These are phyloP conservation scores for Hippasteria phrygiana DNA, from an alignment of 53 echinoderm and acorn worm species.

Conservation along the genomic window DNA sequence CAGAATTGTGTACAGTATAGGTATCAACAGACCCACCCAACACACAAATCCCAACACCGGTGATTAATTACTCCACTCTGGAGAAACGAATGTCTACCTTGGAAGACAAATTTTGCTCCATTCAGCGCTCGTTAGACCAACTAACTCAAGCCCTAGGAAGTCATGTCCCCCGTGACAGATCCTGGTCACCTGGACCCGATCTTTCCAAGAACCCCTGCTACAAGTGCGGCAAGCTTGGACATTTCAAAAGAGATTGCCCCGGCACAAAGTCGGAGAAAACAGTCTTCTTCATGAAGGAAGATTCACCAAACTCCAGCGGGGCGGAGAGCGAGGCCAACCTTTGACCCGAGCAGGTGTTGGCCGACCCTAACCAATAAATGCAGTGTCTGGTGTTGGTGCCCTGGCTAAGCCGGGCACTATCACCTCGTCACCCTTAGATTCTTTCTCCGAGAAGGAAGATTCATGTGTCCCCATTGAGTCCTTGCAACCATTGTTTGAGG, in stretches of 20 bases:
- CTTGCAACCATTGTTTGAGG: no score
- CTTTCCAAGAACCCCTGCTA: slow-evolving; percentile 14
- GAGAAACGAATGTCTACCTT: slow-evolving; percentile 19
- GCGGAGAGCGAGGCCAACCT: slow-evolving; percentile 45
- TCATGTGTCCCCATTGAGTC: no score
- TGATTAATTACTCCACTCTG: background rate
- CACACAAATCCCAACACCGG: background rate
- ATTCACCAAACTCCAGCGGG: slow-evolving; percentile 42
- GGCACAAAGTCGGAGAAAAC: background rate
- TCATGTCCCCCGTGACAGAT: background rate
- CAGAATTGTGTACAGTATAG: slow-evolving; percentile 2
- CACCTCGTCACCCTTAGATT: no score
- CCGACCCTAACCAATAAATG: background rate
- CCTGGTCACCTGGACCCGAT: background rate
- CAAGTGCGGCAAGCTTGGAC: no score
- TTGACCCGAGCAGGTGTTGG: slow-evolving; percentile 20
- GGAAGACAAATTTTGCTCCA: slow-evolving; percentile 16
- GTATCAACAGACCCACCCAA: background rate
- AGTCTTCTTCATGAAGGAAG: slow-evolving; percentile 43
- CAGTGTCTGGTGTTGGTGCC: no score
- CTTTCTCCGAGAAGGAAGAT: no score
- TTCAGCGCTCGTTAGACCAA: slow-evolving; percentile 11
- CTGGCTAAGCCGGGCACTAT: no score
- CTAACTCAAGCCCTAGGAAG: background rate
- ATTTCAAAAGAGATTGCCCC: no score